These are phyloP conservation scores for Phymanthus crucifer DNA, from an alignment of 92 coral and sea anemone species.

Conservation along the genomic window DNA sequence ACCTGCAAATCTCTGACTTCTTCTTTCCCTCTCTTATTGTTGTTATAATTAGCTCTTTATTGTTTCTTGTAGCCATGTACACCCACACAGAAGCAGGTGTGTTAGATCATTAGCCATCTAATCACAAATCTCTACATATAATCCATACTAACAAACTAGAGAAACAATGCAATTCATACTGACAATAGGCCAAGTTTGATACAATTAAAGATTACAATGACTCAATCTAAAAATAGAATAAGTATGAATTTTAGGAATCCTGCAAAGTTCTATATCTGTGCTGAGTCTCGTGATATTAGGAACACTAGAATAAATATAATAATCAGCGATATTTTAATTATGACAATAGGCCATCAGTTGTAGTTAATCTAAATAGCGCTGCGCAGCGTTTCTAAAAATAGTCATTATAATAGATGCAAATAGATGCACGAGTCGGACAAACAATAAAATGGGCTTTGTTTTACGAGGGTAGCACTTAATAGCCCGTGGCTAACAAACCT, in stretches of 20 bases:
- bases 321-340: too few species aligned
- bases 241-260: background rate
- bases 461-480: too few species aligned
- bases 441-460: too few species aligned
- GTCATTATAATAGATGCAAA: too few species aligned
- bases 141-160: background rate
- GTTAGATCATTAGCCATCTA: background rate
- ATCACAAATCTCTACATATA: background rate
- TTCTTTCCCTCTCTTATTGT: background rate
- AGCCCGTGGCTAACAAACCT: too few species aligned
- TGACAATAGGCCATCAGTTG: too few species aligned
- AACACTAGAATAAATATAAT: too few species aligned
- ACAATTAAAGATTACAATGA: background rate
- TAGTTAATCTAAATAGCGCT: too few species aligned
- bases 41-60: background rate
- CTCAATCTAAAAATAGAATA: background rate
- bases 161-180: background rate
- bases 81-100: constrained; percentile 6
- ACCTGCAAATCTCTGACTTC: background rate
- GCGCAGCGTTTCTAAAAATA: too few species aligned
- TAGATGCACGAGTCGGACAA: too few species aligned
- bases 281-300: too few species aligned
- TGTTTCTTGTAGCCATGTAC: background rate
- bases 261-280: too few species aligned
- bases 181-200: background rate